These are phyloP conservation scores for Bettongia penicillata DNA, from an alignment of 2,113 vertebrate genomes.

Conservation along the genomic window DNA sequence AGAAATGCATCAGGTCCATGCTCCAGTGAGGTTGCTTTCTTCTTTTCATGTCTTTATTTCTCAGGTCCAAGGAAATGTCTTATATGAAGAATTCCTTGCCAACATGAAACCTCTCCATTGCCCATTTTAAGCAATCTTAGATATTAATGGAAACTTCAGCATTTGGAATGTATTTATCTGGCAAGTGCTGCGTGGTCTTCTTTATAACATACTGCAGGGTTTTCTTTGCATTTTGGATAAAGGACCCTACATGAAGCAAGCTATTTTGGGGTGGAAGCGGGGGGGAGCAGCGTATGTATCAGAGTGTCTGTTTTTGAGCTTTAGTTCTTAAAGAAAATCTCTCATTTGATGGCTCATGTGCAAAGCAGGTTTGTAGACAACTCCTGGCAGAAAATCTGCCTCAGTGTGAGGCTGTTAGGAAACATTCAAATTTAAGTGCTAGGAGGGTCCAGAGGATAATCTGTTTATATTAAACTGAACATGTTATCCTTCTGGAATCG, in stretches of 20 bases:
- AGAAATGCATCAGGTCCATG: neutral
- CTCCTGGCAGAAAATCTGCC: slow-evolving; percentile 79
- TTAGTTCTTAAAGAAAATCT: slow-evolving; percentile 64
- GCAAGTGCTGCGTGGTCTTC: slow-evolving; percentile 70
- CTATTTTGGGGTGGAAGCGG: slow-evolving; percentile 60
- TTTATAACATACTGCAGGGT: slow-evolving; percentile 47
- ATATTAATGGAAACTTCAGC: slow-evolving; percentile 52
- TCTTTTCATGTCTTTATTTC: slow-evolving; percentile 4
- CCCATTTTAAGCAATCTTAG: slow-evolving; percentile 55
- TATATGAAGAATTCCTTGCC: slow-evolving; percentile 66
- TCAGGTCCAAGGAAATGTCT: slow-evolving; percentile 61
- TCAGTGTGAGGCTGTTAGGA: slow-evolving; percentile 79
- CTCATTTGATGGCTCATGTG: slow-evolving; percentile 75
- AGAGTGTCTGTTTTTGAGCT: slow-evolving; percentile 71
- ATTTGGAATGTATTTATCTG: slow-evolving; percentile 72
- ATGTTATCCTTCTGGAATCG: slow-evolving; percentile 84
- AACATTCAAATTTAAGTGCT: slow-evolving; percentile 81
- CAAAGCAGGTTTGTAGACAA: slow-evolving; percentile 76
- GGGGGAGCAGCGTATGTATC: neutral
- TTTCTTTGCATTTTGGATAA: slow-evolving; percentile 67
- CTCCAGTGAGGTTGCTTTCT: neutral
- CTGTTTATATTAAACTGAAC: slow-evolving; percentile 86
- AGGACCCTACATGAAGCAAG: slow-evolving; percentile 66
- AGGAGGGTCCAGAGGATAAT: slow-evolving; percentile 81
- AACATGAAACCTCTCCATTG: slow-evolving; percentile 69